phyloP scores from a whole-genome alignment of 2,888 invertebrate species.

The Eilema griseolum region DNA sequence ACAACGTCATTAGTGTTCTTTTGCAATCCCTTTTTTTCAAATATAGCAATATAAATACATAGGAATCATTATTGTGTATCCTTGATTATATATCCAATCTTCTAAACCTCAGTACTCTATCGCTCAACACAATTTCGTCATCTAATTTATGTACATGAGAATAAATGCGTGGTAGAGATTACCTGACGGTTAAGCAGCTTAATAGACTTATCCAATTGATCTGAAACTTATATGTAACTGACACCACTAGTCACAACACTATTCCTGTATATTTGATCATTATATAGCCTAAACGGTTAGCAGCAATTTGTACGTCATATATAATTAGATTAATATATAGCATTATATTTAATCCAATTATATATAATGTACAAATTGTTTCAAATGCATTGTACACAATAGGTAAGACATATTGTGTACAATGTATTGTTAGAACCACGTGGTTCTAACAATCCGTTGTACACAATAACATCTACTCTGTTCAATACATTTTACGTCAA shows the following conservation, averaged over 20 bases:
- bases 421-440: not conserved
- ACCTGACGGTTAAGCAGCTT: not conserved
- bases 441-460: too few relatives aligned
- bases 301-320: not conserved
- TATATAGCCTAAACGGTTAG: not conserved
- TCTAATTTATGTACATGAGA: too few relatives aligned
- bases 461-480: not conserved
- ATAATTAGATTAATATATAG: not conserved
- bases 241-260: not conserved
- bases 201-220: slow-evolving; percentile 1
- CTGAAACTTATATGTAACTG: not conserved
- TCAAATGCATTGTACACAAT: not conserved
- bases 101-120: too few relatives aligned
- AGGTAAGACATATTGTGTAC: not conserved
- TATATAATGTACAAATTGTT: not conserved
- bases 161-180: too few relatives aligned
- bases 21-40: too few relatives aligned
- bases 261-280: not conserved
- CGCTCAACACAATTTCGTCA: too few relatives aligned
- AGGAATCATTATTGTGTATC: too few relatives aligned
- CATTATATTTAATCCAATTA: not conserved
- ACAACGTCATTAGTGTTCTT: too few relatives aligned
- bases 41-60: too few relatives aligned
- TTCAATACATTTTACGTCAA: too few relatives aligned
- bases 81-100: too few relatives aligned